phyloP scores from a whole-genome alignment of 1,140 invertebrate species.

The Cotesia chilonis region DNA sequence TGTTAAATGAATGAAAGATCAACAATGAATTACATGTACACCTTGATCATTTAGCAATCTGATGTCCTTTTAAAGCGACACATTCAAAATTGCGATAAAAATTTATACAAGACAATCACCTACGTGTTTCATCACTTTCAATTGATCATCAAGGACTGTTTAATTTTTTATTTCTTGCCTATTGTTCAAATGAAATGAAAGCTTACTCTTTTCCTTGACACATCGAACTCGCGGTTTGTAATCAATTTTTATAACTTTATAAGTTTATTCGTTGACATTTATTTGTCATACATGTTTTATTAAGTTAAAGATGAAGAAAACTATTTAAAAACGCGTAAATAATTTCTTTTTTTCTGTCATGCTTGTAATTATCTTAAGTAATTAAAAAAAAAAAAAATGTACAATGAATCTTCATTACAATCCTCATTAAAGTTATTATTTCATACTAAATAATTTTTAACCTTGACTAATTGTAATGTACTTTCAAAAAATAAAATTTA shows the following conservation, averaged over 20 bases:
- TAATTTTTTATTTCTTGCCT: not conserved
- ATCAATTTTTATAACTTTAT: not conserved
- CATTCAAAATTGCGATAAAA: not conserved
- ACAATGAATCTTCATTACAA: not conserved
- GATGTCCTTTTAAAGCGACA: no score
- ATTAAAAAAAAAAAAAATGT: no score
- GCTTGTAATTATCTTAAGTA: no score
- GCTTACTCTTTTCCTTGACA: conserved; percentile 19
- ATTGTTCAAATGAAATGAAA: conserved; percentile 10
- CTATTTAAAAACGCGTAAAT: no score
- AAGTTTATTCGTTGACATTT: not conserved
- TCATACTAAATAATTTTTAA: no score
- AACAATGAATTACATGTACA: no score
- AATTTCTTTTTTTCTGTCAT: no score
- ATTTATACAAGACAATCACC: not conserved
- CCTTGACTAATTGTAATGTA: no score
- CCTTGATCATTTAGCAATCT: no score
- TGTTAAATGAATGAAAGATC: no score
- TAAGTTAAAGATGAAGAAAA: not conserved
- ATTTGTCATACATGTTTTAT: not conserved
- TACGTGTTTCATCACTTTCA: not conserved
- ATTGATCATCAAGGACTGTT: conserved; percentile 12
- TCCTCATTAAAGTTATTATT: no score
- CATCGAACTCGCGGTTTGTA: not conserved
- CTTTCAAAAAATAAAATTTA: no score